Evolutionary conservation across 2,113 vertebrate genomes (phyloP), one percentile per base, ranked within the genome.

Genomic region (Poecilia latipinna): DNA sequence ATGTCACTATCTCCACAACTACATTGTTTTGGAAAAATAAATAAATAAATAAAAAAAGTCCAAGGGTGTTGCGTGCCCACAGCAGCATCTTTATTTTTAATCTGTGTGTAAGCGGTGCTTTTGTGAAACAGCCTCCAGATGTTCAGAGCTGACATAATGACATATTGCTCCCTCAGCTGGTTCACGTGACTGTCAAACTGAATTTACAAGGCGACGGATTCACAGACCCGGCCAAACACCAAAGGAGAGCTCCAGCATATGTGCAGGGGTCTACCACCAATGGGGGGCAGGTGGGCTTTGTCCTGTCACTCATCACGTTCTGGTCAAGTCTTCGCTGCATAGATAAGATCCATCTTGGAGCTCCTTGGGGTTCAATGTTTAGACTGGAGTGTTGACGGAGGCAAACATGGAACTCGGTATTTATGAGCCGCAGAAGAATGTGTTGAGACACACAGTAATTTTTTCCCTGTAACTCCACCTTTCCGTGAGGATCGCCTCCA

Each of bases 121-220:
- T 61, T 68, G 39, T 74, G 13, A 78, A 83, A 44, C 32, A 39
- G 24, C 12, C 68, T 78, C 68, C 80, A 85, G 83, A 83, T 84
- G 70, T 78, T 84, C 70, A 35, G 44, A 77, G 72, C 63, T 54
- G 31, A 78, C 68, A 73, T 72, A 71, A 72, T 82, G 74, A 74
- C 74, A 80, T 62, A 61, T 74, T 66, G 77, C 35, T 37, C 29
- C 60, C 75, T 77, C 66, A 67, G 28, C 4, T 54, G 57, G 51
- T 70, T 66, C 33, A 74, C 71, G 73, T 68, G 63, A 82, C 67
- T 69, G 68, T 75, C 48, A 68, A 24, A 72, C 12, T 60, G 67
- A 35, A 83, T 82, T 79, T 76, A 28, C 28, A 64, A 48, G 26
- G 1, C 64, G 39, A 70, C 69, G 32, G 62, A 61, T 77, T 72